Conservation (phyloP, 2,113 vertebrate genomes). For the Emberiza fucata region DNA sequence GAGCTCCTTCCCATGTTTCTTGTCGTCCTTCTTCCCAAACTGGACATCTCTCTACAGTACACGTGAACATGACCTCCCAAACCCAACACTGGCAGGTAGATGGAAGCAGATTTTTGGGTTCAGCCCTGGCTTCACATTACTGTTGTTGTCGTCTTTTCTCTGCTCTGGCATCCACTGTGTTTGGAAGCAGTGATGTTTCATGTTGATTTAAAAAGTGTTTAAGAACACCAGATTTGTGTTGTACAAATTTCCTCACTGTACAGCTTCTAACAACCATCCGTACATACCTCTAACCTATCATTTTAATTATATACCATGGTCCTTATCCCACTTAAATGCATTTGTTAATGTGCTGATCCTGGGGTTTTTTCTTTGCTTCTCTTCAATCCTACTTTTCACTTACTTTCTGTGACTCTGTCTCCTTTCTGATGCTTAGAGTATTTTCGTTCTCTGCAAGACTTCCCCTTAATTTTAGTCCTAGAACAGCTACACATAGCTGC, state of each 20-base stretch:
- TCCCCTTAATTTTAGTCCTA: neutral
- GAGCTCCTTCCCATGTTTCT: neutral
- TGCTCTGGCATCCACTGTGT: fast-evolving
- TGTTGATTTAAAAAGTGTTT: neutral
- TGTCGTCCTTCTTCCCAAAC: neutral
- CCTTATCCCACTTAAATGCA: neutral
- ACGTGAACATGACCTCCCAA: neutral
- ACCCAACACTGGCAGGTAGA: neutral
- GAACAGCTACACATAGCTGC: neutral
- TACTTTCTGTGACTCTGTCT: neutral
- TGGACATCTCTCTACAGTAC: neutral
- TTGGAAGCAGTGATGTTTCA: neutral
- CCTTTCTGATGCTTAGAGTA: neutral
- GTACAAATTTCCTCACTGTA: neutral
- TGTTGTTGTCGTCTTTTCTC: neutral
- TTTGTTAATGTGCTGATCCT: neutral
- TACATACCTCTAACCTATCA: neutral
- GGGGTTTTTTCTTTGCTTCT: fast-evolving
- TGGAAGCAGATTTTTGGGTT: neutral
- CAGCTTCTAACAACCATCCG: neutral
- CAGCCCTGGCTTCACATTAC: neutral
- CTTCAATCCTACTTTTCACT: neutral
- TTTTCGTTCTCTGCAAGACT: neutral
- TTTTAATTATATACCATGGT: neutral
- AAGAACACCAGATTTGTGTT: neutral